These are phyloP conservation scores for Pandion haliaetus DNA, from an alignment of 2,113 vertebrate species.

Conservation along the genomic window DNA sequence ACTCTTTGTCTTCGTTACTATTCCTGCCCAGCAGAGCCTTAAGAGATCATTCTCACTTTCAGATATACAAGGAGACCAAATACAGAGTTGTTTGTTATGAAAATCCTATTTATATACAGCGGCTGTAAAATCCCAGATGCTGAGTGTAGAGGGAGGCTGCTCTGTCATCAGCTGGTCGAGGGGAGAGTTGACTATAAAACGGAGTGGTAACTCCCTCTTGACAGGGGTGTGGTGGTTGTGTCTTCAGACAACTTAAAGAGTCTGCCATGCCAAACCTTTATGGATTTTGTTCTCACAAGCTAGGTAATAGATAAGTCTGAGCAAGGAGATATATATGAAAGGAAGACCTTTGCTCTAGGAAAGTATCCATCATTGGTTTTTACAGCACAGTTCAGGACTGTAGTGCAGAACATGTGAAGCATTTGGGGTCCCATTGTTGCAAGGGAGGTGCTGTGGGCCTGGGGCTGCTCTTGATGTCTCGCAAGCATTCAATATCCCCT, in stretches of 20 bases:
- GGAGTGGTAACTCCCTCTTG: background rate
- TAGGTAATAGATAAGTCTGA: background rate
- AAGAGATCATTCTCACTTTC: background rate
- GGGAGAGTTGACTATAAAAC: constrained; percentile 9
- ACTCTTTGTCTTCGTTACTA: constrained; percentile 37
- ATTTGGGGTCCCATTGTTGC: background rate
- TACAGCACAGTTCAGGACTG: background rate
- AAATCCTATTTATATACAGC: constrained; percentile 29
- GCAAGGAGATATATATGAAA: background rate
- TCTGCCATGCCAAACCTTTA: background rate
- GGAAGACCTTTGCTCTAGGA: constrained; percentile 18
- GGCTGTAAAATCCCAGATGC: constrained; percentile 41
- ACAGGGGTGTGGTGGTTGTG: background rate
- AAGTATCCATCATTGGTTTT: background rate
- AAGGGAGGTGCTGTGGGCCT: background rate
- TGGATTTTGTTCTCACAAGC: background rate
- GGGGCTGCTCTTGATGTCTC: background rate
- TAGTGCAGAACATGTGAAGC: background rate
- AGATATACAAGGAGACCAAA: constrained; percentile 24
- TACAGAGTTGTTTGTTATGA: constrained; percentile 50
- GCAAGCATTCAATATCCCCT: background rate
- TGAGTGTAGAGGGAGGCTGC: background rate
- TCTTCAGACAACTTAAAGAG: constrained; percentile 1
- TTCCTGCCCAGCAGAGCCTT: constrained; percentile 4
- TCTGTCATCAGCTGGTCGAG: background rate